Percentiles rank a stretch among this genome's conserved stretches.
Evolutionary conservation across 2,888 invertebrate genomes (phyloP).

Genomic region (Plebejus melissa): DNA sequence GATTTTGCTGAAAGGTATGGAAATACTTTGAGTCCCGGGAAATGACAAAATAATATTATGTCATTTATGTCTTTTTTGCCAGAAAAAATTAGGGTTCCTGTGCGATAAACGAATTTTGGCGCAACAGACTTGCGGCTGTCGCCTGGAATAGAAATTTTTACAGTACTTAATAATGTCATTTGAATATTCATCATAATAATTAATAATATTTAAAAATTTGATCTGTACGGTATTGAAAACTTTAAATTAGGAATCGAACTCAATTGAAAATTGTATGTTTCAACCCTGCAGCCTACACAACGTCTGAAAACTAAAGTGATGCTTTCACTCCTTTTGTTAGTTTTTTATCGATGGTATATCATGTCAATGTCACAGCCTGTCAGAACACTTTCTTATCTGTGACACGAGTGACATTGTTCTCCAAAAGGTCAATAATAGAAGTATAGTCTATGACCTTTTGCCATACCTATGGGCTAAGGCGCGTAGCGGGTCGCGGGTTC

Average conservation of each 20-base stretch:
- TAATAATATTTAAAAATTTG: no score
- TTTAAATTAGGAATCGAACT: not conserved
- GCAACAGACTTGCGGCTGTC: no score
- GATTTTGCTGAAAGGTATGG: no score
- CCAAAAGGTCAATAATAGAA: conserved; percentile 27
- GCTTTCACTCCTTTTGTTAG: conserved; percentile 70
- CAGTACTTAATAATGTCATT: no score
- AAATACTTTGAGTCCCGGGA: no score
- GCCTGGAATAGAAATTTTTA: no score
- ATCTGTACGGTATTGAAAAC: no score
- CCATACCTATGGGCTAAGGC: not conserved
- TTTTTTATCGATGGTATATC: conserved; percentile 58
- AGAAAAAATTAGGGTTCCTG: no score
- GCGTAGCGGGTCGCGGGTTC: not conserved
- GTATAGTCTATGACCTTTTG: not conserved
- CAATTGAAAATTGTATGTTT: not conserved
- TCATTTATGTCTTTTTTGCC: no score
- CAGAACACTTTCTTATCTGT: conserved; percentile 58
- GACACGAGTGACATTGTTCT: conserved; percentile 44
- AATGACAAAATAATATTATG: no score
- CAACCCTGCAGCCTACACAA: conserved; percentile 1
- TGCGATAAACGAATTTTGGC: no score
- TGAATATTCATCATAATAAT: no score
- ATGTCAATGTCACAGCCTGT: conserved; percentile 53
- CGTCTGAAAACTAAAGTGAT: conserved; percentile 39